Evolutionary conservation across 2,113 vertebrate genomes (phyloP).

Genomic region (Leptodactylus fuscus): DNA sequence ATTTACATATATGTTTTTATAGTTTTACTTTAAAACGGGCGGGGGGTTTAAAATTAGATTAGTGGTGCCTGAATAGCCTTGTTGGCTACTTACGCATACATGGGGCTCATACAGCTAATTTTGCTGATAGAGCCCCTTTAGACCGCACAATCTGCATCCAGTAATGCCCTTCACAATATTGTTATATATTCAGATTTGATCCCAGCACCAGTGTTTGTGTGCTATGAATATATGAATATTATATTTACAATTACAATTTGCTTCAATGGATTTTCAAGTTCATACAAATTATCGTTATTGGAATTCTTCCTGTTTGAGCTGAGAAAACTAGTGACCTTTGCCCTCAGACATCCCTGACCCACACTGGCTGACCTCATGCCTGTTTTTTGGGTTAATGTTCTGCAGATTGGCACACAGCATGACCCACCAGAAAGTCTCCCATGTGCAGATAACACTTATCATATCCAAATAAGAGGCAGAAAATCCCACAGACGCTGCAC

Average conservation of each 20-base stretch:
- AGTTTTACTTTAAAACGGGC: too few species aligned
- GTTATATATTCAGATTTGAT: too few species aligned
- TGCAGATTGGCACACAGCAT: constrained; percentile 21
- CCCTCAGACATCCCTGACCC: constrained; percentile 36
- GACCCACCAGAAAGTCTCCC: constrained; percentile 29
- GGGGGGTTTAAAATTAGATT: too few species aligned
- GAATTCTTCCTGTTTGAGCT: constrained; percentile 15
- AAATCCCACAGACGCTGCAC: constrained; percentile 48
- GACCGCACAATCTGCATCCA: too few species aligned
- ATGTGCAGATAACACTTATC: constrained; percentile 52
- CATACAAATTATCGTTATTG: not conserved
- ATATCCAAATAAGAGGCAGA: constrained; percentile 38
- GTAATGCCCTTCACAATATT: too few species aligned
- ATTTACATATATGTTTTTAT: too few species aligned
- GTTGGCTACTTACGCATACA: too few species aligned
- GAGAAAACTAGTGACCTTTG: constrained; percentile 10
- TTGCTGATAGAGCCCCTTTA: too few species aligned
- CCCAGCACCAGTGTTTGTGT: not conserved
- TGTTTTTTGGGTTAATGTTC: constrained; percentile 49
- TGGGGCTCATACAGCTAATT: too few species aligned
- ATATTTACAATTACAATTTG: not conserved
- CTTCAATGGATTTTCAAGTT: not conserved
- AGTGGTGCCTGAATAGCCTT: too few species aligned
- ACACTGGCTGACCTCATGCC: constrained; percentile 20
- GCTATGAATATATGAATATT: not conserved